Percentiles rank a stretch among this genome's conserved stretches.
phyloP scores from a whole-genome alignment of 2,797 vertebrate genomes.

The Phalloptychus januarius region DNA sequence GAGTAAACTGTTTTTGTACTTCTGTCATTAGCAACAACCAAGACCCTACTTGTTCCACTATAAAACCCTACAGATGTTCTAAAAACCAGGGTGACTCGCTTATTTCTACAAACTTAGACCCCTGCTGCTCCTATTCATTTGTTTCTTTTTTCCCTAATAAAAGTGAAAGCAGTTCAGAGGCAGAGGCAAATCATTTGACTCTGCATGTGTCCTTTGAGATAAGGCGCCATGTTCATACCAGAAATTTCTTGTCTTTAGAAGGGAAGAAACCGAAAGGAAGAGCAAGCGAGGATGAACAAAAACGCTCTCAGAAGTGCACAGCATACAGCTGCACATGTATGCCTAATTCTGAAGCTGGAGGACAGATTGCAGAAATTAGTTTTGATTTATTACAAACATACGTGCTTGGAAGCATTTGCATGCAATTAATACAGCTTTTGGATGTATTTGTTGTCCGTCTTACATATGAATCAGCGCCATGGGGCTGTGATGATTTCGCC shows the following conservation, averaged over 20 bases:
- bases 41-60: slow-evolving; percentile 32
- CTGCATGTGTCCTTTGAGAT: slow-evolving; percentile 74
- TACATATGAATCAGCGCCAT: slow-evolving; percentile 4
- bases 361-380: slow-evolving; percentile 32
- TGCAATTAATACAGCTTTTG: slow-evolving; percentile 14
- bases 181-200: slow-evolving; percentile 64
- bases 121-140: slow-evolving; percentile 33
- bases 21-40: slow-evolving; percentile 45
- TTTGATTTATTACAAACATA: slow-evolving; percentile 17
- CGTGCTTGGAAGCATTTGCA: slow-evolving; percentile 1
- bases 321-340: slow-evolving; percentile 33
- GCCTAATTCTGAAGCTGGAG: slow-evolving; percentile 56
- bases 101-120: slow-evolving; percentile 30
- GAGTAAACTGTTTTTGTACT: slow-evolving; percentile 31
- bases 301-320: slow-evolving; percentile 53
- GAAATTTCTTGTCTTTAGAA: slow-evolving; percentile 58
- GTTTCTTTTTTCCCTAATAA: slow-evolving; percentile 38
- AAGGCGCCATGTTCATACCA: slow-evolving; percentile 47
- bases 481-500: slow-evolving; percentile 34
- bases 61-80: slow-evolving; percentile 27
- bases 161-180: slow-evolving; percentile 55
- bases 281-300: slow-evolving; percentile 33
- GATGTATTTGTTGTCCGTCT: slow-evolving; percentile 24
- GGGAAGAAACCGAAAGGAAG: slow-evolving; percentile 14
- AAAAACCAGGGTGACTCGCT: slow-evolving; percentile 16